Conservation (phyloP, 2,888 invertebrate species). For the Nemotelus pantherinus region DNA sequence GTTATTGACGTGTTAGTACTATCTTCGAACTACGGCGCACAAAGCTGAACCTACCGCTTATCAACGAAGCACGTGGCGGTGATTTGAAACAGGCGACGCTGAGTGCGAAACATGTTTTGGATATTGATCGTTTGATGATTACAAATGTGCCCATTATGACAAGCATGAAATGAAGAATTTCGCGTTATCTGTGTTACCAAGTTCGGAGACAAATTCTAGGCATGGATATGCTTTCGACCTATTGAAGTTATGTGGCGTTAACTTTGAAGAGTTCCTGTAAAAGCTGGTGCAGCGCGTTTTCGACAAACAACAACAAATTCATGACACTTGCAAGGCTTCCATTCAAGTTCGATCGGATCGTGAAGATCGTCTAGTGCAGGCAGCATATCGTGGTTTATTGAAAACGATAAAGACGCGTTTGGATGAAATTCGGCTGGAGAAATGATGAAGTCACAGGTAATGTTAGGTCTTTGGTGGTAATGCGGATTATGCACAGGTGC, state of each 20-base stretch:
- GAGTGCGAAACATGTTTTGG: slow-evolving; percentile 74
- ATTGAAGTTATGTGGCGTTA: slow-evolving; percentile 70
- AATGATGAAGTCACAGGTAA: slow-evolving; percentile 56
- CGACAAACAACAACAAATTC: slow-evolving; percentile 68
- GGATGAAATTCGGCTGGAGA: slow-evolving; percentile 63
- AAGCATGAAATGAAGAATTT: too few relatives aligned
- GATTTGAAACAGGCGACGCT: slow-evolving; percentile 75
- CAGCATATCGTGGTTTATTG: slow-evolving; percentile 57
- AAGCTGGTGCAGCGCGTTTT: slow-evolving; percentile 70
- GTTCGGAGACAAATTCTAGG: slow-evolving; percentile 69
- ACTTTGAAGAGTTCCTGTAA: slow-evolving; percentile 73
- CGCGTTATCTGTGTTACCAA: slow-evolving; percentile 10
- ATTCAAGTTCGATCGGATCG: slow-evolving; percentile 65
- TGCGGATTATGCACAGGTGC: slow-evolving; percentile 60
- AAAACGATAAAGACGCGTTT: slow-evolving; percentile 56
- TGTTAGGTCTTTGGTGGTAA: slow-evolving; percentile 57
- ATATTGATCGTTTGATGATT: slow-evolving; percentile 78
- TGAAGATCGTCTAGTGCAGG: slow-evolving; percentile 66
- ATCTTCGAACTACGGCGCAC: too few relatives aligned
- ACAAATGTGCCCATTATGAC: slow-evolving; percentile 58
- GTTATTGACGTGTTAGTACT: too few relatives aligned
- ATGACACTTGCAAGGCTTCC: slow-evolving; percentile 68
- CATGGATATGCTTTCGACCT: slow-evolving; percentile 75
- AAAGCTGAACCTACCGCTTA: too few relatives aligned
- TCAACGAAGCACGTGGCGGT: slow-evolving; percentile 68